Percentiles rank a stretch among this genome's conserved stretches.
phyloP scores from a whole-genome alignment of 2,797 vertebrate species.

The Chaunax sp. region DNA sequence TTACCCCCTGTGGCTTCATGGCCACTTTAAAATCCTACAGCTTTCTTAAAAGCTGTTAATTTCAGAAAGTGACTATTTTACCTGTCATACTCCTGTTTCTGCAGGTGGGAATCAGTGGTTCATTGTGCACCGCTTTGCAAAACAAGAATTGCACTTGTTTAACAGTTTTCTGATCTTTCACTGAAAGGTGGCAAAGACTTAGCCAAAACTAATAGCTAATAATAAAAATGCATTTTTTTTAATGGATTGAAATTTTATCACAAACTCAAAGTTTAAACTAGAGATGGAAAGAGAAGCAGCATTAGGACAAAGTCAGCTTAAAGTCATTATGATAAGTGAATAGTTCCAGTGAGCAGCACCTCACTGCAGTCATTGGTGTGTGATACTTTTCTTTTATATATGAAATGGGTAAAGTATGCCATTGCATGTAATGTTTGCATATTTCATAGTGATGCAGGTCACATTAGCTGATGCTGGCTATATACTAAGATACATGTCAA shows the following conservation, averaged over 20 bases:
- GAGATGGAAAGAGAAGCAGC: too few species aligned
- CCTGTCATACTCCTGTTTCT: conserved; percentile 5
- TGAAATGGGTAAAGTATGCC: background rate
- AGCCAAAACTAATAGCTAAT: too few species aligned
- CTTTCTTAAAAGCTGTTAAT: conserved; percentile 1
- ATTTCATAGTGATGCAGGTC: background rate
- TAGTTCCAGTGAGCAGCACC: too few species aligned
- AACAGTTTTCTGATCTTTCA: background rate
- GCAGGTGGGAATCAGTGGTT: background rate
- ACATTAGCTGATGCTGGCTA: too few species aligned
- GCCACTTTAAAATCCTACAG: background rate
- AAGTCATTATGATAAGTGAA: too few species aligned
- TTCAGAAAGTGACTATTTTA: conserved; percentile 5
- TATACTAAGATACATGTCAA: background rate
- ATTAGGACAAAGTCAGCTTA: background rate
- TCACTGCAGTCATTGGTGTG: too few species aligned
- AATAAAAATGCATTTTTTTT: too few species aligned
- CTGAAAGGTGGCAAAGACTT: background rate
- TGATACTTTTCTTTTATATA: too few species aligned
- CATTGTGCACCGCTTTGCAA: background rate
- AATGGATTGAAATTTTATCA: too few species aligned
- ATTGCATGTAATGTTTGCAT: background rate
- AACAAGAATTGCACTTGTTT: conserved; percentile 7
- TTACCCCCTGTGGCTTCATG: background rate
- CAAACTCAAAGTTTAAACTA: too few species aligned